These are phyloP conservation scores for Oryctes rhinoceros DNA, from an alignment of 1,140 invertebrate genomes.

Conservation along the genomic window DNA sequence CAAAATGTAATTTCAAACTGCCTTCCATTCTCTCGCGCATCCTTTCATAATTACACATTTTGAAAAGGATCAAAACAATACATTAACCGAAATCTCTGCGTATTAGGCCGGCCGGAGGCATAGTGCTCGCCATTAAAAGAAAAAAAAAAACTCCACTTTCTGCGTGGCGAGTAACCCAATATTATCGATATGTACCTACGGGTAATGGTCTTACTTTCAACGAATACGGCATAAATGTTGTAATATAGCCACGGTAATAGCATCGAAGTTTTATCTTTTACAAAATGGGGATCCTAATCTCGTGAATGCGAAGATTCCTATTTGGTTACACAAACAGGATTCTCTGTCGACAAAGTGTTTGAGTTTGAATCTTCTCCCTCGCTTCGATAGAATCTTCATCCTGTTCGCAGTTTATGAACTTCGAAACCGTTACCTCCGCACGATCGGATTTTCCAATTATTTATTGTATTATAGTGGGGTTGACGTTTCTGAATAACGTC, in stretches of 20 bases:
- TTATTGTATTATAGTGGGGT: constrained; percentile 18
- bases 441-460: constrained; percentile 7
- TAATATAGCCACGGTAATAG: constrained; percentile 5
- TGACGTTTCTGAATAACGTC: background rate
- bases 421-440: background rate
- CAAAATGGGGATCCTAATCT: constrained; percentile 28
- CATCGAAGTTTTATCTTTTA: constrained; percentile 21
- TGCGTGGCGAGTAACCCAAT: background rate
- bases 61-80: background rate
- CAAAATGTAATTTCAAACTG: too few species aligned
- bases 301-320: constrained; percentile 18
- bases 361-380: constrained; percentile 2
- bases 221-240: constrained; percentile 22
- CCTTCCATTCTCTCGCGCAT: too few species aligned
- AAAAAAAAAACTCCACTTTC: constrained; percentile 20
- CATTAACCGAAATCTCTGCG: background rate
- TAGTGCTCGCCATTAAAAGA: background rate
- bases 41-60: constrained; percentile 7
- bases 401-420: constrained; percentile 22
- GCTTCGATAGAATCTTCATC: constrained; percentile 21
- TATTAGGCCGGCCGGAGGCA: background rate
- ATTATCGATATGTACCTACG: constrained; percentile 1
- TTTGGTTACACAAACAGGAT: constrained; percentile 36
- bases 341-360: constrained; percentile 3
- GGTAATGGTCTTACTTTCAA: constrained; percentile 21